A percentile compares a stretch with the other conserved stretches of the same genome.
These are phyloP conservation scores for Peromyscus melanophrys DNA, from an alignment of 2,797 vertebrate genomes.

Conservation along the genomic window DNA sequence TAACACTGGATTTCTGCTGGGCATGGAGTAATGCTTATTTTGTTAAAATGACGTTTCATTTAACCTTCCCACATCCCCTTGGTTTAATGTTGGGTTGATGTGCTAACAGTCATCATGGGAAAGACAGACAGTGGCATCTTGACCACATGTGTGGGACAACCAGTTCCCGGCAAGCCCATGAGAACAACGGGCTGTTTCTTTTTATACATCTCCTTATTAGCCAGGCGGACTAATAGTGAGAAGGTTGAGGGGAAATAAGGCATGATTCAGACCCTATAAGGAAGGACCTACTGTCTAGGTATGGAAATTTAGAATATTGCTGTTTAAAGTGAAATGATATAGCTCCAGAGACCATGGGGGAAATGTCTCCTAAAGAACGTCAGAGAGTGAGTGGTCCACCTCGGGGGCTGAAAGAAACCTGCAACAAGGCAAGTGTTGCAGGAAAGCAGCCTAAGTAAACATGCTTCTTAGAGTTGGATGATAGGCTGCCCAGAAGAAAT, in stretches of 20 bases:
- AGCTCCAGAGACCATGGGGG: neutral
- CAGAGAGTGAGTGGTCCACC: neutral
- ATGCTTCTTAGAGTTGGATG: neutral
- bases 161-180: neutral
- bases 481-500: neutral
- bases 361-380: neutral
- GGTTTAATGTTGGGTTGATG: neutral
- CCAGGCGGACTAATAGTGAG: neutral
- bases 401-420: neutral
- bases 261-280: no score
- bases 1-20: slow-evolving; percentile 48
- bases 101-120: neutral
- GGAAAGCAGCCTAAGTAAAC: neutral
- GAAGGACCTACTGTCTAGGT: neutral
- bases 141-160: neutral
- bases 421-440: neutral
- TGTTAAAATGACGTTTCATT: slow-evolving; percentile 62
- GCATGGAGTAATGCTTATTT: slow-evolving; percentile 28
- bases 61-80: slow-evolving; percentile 17
- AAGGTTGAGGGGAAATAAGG: neutral
- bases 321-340: neutral
- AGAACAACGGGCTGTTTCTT: neutral
- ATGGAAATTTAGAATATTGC: neutral
- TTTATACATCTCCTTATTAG: neutral
- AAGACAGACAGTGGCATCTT: neutral